Conservation (phyloP, 1,140 invertebrate species). For the Neelides sp. region DNA sequence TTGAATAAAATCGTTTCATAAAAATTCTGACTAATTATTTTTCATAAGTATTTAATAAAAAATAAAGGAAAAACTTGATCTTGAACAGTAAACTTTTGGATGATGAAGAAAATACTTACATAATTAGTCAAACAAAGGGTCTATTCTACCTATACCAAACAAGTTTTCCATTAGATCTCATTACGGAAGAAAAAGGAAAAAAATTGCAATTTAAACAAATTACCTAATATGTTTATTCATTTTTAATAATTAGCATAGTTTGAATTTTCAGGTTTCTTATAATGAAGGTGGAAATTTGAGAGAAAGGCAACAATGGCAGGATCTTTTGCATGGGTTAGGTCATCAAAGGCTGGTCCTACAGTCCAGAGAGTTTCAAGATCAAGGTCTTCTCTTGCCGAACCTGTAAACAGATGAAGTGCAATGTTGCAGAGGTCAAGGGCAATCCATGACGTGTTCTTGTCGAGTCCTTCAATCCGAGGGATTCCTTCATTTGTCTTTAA, state of each 20-base stretch:
- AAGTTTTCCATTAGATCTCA: too few species aligned
- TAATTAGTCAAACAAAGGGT: too few species aligned
- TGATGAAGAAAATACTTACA: too few species aligned
- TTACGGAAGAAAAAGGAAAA: background rate
- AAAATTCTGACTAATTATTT: too few species aligned
- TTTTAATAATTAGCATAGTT: background rate
- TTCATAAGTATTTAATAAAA: too few species aligned
- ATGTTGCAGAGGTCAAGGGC: slow-evolving; percentile 87
- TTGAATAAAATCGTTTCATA: too few species aligned
- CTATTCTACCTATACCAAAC: too few species aligned
- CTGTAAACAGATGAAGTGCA: slow-evolving; percentile 72
- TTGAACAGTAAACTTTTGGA: too few species aligned
- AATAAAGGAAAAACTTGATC: too few species aligned
- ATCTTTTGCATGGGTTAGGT: slow-evolving; percentile 41
- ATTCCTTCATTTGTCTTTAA: slow-evolving; percentile 48
- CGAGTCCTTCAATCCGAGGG: slow-evolving; percentile 59
- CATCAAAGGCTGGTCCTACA: slow-evolving; percentile 66
- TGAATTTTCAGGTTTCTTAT: background rate
- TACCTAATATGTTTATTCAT: background rate
- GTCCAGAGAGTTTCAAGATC: slow-evolving; percentile 85
- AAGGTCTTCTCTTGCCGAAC: slow-evolving; percentile 53
- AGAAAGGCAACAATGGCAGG: slow-evolving; percentile 16
- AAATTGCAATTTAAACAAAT: background rate
- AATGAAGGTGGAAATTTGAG: too few species aligned
- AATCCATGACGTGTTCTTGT: slow-evolving; percentile 63